Base-by-base conservation (phyloP, 2,888 invertebrate genomes). In the Celastrina argiolus region DNA sequence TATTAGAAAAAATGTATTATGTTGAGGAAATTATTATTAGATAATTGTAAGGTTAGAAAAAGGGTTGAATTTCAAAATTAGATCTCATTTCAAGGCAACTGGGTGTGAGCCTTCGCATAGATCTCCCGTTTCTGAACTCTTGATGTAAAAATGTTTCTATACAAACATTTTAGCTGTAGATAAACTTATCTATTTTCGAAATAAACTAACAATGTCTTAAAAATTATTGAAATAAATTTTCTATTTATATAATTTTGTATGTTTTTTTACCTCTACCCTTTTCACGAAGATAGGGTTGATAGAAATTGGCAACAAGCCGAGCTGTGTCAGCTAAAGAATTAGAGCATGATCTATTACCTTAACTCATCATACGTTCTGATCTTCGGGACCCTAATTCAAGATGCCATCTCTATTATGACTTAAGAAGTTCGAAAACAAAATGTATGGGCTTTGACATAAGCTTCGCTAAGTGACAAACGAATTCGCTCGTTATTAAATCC, bases 81-180 rank as follows among this genome's bases (percentile, higher is more conserved):
- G 88, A 89, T 89, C 90, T 90, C 90, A 89, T 86, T 81, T 77
- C 79, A 75, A 78, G 85, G 85, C 82, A 78, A 70, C 73, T 76
- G 68, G 66, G 69, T 70, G 72, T 71, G 75, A 81, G 86, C 83
- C 87, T 85, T 80, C 73, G 70, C 74, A 80, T 82, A 78, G 89
- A 90, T 90, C 89, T 90, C 90, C 78, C 81, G 79, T 80, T 76
- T 76, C 76, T 81, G 69, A 67, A 64, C 65, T 63, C 68, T 73
- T 84, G 84, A 84, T 81, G 73, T 75, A 75, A 75, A 75, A 75
- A 72, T 78, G 73, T 79, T 77, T 77, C 77, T 76, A 76, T 81
- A 80, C 77, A 78, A 77, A 81, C 78, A 81, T 79, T 76, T 74
- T 82, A 76, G 81, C 73, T 78, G 79, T 77, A 79, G 75, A 77